phyloP scores from a whole-genome alignment of 2,888 invertebrate genomes.

The Epirrhoe tristata region DNA sequence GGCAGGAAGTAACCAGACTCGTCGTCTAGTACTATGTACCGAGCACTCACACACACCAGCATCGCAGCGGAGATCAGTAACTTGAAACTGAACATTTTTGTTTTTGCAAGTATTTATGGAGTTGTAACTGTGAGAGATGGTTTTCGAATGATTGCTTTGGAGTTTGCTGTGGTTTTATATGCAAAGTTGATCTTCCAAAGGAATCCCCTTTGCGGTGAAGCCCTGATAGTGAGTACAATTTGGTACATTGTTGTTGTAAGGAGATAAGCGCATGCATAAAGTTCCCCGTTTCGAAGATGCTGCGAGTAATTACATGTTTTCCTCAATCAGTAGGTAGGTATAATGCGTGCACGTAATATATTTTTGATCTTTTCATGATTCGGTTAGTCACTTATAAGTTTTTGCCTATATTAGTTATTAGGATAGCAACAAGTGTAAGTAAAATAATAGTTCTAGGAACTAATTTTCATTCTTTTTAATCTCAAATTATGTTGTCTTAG shows the following conservation, averaged over 20 bases:
- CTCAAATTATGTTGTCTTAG: too few species aligned
- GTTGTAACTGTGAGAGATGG: not conserved
- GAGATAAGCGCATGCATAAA: constrained; percentile 15
- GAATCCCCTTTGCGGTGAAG: constrained; percentile 31
- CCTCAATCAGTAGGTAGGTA: not conserved
- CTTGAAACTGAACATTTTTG: constrained; percentile 23
- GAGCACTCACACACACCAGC: constrained; percentile 21
- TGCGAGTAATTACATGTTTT: constrained; percentile 1
- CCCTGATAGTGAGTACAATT: constrained; percentile 9
- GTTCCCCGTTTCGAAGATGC: constrained; percentile 10
- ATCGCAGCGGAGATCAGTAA: constrained; percentile 20
- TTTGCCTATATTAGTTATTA: too few species aligned
- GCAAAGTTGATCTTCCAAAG: constrained; percentile 16
- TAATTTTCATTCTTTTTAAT: too few species aligned
- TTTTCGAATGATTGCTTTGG: constrained; percentile 19
- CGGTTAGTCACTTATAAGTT: not conserved
- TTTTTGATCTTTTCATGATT: not conserved
- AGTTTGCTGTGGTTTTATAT: constrained; percentile 23
- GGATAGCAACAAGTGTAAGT: too few species aligned
- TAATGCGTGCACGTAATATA: not conserved
- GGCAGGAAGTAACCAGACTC: constrained; percentile 19
- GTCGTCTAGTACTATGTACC: constrained; percentile 25
- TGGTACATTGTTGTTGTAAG: not conserved
- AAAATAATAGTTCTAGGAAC: too few species aligned
- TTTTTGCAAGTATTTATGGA: not conserved